Conservation (phyloP, 2,113 vertebrate species). For the Carassius gibelio region DNA sequence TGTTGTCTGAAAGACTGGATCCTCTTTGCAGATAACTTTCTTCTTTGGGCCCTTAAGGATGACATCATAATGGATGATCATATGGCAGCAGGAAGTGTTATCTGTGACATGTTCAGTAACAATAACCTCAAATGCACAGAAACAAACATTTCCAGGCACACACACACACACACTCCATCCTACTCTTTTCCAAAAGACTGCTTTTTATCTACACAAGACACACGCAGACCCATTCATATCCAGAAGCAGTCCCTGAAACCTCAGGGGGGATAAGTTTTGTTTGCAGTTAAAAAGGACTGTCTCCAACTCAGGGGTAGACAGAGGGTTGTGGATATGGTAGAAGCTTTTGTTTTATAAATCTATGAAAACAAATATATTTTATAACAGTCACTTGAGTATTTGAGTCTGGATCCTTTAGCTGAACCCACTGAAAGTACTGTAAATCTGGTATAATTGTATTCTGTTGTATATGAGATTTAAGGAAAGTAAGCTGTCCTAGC, state of each 20-base stretch:
- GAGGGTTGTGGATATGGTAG: constrained; percentile 26
- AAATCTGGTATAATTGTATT: constrained; percentile 3
- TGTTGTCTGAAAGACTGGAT: constrained; percentile 41
- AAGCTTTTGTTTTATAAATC: constrained; percentile 22
- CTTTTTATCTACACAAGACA: constrained; percentile 8
- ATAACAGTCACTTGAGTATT: neutral
- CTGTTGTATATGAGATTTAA: neutral
- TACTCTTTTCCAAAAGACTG: constrained; percentile 27
- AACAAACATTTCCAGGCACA: neutral
- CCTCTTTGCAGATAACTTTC: constrained; percentile 72
- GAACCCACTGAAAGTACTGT: constrained; percentile 4
- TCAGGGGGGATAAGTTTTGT: constrained; percentile 21
- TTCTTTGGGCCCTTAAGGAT: constrained; percentile 65
- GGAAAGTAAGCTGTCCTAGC: neutral
- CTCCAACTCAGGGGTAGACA: constrained; percentile 26
- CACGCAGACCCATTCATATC: neutral
- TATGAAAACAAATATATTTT: constrained; percentile 14
- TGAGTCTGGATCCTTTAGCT: constrained; percentile 9
- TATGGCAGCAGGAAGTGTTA: constrained; percentile 69
- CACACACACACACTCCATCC: neutral
- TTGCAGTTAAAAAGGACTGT: constrained; percentile 41
- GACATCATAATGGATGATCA: constrained; percentile 72
- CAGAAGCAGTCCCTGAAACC: constrained; percentile 14
- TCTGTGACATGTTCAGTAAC: constrained; percentile 54
- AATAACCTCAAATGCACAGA: constrained; percentile 49